phyloP scores from a whole-genome alignment of 2,797 vertebrate genomes.

The Silurus aristotelis region DNA sequence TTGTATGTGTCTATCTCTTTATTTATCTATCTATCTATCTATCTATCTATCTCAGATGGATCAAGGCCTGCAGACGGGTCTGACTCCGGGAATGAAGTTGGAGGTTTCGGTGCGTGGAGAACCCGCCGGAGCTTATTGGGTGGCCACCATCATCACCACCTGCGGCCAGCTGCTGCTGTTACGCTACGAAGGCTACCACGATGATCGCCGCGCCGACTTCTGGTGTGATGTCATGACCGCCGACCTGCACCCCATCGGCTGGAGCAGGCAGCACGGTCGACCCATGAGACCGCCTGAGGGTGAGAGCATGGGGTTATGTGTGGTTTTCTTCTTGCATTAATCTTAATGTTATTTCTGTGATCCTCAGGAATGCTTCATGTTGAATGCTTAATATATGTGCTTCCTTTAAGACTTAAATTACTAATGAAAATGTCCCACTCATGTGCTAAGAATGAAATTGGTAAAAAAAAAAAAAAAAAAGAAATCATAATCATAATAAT shows the following conservation, averaged over 20 bases:
- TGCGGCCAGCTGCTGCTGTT: conserved; percentile 94
- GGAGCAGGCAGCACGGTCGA: conserved; percentile 90
- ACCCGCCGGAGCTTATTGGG: conserved; percentile 84
- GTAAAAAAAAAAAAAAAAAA: background rate
- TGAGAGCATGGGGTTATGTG: conserved; percentile 62
- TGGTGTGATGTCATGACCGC: conserved; percentile 96
- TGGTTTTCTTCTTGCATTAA: background rate
- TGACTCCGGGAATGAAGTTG: conserved; percentile 94
- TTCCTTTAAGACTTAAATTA: background rate
- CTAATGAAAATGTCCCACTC: background rate
- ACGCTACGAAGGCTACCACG: conserved; percentile 91
- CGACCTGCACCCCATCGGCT: conserved; percentile 90
- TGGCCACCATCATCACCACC: conserved; percentile 92
- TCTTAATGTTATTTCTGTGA: background rate
- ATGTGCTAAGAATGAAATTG: background rate
- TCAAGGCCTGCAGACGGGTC: conserved; percentile 91
- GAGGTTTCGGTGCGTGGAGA: conserved; percentile 88
- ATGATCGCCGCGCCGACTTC: conserved; percentile 93
- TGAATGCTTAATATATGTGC: background rate
- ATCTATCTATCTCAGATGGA: conserved; percentile 81
- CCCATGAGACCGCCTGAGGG: conserved; percentile 89
- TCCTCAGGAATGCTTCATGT: background rate
- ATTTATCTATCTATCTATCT: too few species aligned
- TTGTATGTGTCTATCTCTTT: too few species aligned
- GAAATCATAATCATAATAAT: background rate